Conservation (phyloP, 2,888 invertebrate species). For the Erpobdella octoculata region DNA sequence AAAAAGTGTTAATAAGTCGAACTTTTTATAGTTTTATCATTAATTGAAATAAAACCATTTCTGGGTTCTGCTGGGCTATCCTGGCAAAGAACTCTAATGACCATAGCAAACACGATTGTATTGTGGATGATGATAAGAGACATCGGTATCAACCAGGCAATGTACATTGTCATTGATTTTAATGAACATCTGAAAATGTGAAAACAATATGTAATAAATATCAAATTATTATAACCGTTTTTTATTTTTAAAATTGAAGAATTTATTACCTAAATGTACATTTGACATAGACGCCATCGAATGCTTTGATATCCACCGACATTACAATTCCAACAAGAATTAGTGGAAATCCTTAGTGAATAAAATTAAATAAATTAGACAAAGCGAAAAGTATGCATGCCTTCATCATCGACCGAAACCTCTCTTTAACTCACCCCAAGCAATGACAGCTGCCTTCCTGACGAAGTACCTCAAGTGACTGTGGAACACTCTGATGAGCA, state of each 20-base stretch:
- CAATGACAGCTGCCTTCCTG: constrained; percentile 28
- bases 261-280: constrained; percentile 29
- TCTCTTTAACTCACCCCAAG: constrained; percentile 34
- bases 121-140: constrained; percentile 31
- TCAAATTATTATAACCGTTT: background rate
- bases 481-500: constrained; percentile 33
- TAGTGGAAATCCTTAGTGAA: constrained; percentile 21
- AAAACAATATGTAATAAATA: background rate
- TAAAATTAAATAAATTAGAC: too few species aligned
- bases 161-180: constrained; percentile 8
- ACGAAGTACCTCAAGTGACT: constrained; percentile 27
- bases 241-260: too few species aligned
- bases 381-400: too few species aligned
- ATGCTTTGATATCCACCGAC: constrained; percentile 12
- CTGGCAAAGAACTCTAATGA: constrained; percentile 21
- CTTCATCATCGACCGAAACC: too few species aligned
- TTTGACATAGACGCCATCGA: constrained; percentile 22
- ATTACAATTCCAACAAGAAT: constrained; percentile 12
- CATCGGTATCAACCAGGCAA: constrained; percentile 31
- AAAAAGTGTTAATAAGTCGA: too few species aligned
- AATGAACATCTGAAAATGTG: constrained; percentile 18
- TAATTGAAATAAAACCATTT: background rate
- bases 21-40: too few species aligned
- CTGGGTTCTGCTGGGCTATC: background rate
- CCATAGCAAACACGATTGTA: constrained; percentile 29